Evolutionary conservation across 2,888 invertebrate genomes (phyloP), one percentile per base, ranked within the genome.

Genomic region (Chymomyza procnemis): DNA sequence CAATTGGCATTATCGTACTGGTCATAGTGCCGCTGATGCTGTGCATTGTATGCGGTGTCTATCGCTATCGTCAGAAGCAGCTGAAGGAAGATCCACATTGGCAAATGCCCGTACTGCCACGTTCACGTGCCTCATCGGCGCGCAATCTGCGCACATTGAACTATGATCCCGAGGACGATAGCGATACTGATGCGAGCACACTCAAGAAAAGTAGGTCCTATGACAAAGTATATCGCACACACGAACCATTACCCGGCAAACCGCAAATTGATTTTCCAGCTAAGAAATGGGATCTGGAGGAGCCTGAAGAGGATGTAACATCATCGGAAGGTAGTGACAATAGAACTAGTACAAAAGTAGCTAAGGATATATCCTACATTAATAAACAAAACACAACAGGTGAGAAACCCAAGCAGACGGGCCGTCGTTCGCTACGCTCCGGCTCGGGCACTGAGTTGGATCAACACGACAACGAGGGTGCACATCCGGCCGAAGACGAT

Each of bases 211-310:
- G 94, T 79, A 92, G 95, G 77, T 94, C 92, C 78, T 97, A 96
- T 90, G 97, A 97, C 88, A 94, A 93, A 90, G 94, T 94, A 61
- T 97, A 97, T 90, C 93, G 94, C 77, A 97, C 97, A 9, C 92
- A 96, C 88, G 97, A 97, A 91, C 97, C 97, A 61, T 91, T 97
- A 76, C 91, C 91, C 69, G 92, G 92, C 63, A 93, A 94, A 86
- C 96, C 97, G 50, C 93, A 94, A 72, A 93, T 94, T 79, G 95
- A 95, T 70, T 96, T 96, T 91, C 95, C 95, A 78, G 95, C 95
- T 76, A 96, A 96, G 90, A 93, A 94, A 70, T 95, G 95, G 94
- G 96, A 96, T 89, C 91, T 96, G 63, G 94, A 94, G 69, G 93
- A 93, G 81, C 66, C 79, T 60, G 94, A 94, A 88, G 94, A 94